Evolutionary conservation across 1,140 invertebrate genomes (phyloP), one percentile per base, ranked within the genome.

Genomic region (Bombyx mandarina): DNA sequence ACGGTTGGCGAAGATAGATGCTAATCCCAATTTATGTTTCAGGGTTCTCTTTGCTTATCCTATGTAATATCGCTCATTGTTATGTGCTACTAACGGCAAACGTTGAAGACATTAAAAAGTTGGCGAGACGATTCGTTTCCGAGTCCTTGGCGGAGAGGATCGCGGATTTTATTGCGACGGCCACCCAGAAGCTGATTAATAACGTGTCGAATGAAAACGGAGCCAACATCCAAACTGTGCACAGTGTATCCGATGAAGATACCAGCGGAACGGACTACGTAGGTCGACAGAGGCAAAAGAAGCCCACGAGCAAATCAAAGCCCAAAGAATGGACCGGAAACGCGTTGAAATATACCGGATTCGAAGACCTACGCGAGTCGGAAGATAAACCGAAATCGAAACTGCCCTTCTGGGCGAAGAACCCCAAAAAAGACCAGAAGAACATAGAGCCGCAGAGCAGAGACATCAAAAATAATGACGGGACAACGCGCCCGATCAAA

Each of bases 1-100:
- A 35, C 26, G 26, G 4, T 35, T 35, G 26, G 26, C 26, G 4
- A 1, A 1, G 2, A 35, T 35, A 35, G 26, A 35, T 5, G 26
- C 26, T 35, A 35, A 35, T 35, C 26, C 26, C 26, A 35, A 35
- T 35, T 35, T 5, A 5, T 35, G 26, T 35, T 35, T 35, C 26
- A 35, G 26, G 26, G 26, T 35, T 3, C 26, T 35, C 26, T 8
- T 64, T 75, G 2, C 22, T 69, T 12, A 4, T 71, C 6, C 12
- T 69, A 10, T 47, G 9, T 4, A 50, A 71, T 9, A 45, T 67
- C 26, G 22, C 51, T 8, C 22, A 76, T 0, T 52, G 70, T 1
- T 66, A 67, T 52, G 71, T 83, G 0, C 46, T 83, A 5, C 49
- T 83, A 43, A 80, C 78, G 48, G 80, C 77, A 1, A 81, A 80